phyloP scores from a whole-genome alignment of 2,888 invertebrate genomes.

The Sarcophaga caerulescens region DNA sequence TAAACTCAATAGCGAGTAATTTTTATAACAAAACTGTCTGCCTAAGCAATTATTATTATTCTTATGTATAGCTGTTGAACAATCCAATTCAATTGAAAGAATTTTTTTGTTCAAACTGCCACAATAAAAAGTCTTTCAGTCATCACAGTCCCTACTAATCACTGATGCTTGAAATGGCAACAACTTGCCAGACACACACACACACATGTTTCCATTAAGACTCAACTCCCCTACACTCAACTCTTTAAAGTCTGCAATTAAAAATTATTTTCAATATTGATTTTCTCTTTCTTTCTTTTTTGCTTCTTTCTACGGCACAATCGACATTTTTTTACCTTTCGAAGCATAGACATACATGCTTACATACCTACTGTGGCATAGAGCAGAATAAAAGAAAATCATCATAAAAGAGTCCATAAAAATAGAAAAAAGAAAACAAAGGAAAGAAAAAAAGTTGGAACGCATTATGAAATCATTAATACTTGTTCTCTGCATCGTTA shows the following conservation, averaged over 20 bases:
- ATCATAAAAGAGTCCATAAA: background rate
- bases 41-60: too few species aligned
- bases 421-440: slow-evolving; percentile 3
- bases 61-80: too few species aligned
- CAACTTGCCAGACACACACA: slow-evolving; percentile 30
- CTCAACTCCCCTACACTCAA: background rate
- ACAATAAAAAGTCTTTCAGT: background rate
- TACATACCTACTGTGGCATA: background rate
- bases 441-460: background rate
- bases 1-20: too few species aligned
- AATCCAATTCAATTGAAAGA: too few species aligned
- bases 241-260: slow-evolving; percentile 51
- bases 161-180: slow-evolving; percentile 34
- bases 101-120: too few species aligned
- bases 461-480: slow-evolving; percentile 30
- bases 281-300: slow-evolving; percentile 10
- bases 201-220: background rate
- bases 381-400: background rate
- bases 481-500: background rate
- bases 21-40: too few species aligned
- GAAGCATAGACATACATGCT: background rate
- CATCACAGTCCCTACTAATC: slow-evolving; percentile 11
- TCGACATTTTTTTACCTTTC: background rate
- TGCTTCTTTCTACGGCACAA: slow-evolving; percentile 33
- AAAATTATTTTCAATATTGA: slow-evolving; percentile 29